Evolutionary conservation across 2,797 vertebrate species (phyloP), one percentile per base, ranked within the genome.

Genomic region (Melanotaenia nigrans): DNA sequence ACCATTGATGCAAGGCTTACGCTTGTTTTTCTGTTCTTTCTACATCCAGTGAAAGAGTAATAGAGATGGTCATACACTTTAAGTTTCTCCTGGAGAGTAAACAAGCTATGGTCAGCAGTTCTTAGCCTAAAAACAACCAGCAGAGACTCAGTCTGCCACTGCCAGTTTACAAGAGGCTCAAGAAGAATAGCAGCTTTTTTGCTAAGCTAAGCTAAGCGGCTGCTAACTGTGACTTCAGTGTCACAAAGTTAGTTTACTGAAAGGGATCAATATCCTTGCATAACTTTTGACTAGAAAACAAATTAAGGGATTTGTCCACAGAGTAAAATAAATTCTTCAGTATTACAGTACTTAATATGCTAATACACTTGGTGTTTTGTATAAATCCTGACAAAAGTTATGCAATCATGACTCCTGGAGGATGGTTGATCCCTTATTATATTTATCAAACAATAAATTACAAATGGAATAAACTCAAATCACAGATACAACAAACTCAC

Each of bases 1-100:
- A 38, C 16, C 36, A 35, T 24, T 24, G 51, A 77, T 63, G 30
- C 56, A 10, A 67, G 36, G 30, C 49, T 65, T 64, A 59, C n/a
- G 57, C 38, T 49, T 67, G 55, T 3, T 69, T 61, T 56, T 30
- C 5, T 2, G 1, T 42, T 25, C 45, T 42, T 32, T 5, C n/a
- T 4, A 40, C 40, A 61, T 8, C 10, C 24, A 2, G n/a, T 20
- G 14, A 55, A 54, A 7, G 16, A 13, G 0, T 24, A 16, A 14
- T 22, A 22, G 1, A 57, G 61, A 57, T 12, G 8, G 22, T 14
- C 10, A 33, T 5, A 20, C 32, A 53, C 14, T 25, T 25, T 12
- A 2, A 3, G 7, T 65, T 54, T 65, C 16, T 28, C 28, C 10
- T 40, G 24, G 35, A 28, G 28, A 40, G 24, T 11, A 25, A 53